Percentiles rank a stretch among this genome's conserved stretches.
phyloP scores from a whole-genome alignment of 2,113 vertebrate species.

The Pogonocichla stellata region DNA sequence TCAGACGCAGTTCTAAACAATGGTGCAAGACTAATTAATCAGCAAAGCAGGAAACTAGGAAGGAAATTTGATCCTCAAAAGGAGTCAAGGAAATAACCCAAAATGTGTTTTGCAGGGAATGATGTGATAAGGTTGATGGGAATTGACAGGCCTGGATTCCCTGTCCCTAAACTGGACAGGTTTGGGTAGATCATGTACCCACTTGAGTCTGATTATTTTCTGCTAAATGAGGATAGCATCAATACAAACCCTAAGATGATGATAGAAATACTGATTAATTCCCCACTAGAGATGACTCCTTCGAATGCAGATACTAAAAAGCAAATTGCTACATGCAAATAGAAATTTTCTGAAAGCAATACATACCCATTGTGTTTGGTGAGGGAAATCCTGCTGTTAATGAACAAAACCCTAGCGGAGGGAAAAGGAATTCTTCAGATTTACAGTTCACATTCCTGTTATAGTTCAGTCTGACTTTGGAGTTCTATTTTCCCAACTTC shows the following conservation, averaged over 20 bases:
- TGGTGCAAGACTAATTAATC: background rate
- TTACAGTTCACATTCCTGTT: background rate
- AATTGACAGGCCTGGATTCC: background rate
- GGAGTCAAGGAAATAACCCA: background rate
- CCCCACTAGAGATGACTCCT: background rate
- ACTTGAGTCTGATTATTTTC: background rate
- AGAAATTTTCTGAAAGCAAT: background rate
- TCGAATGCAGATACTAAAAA: background rate
- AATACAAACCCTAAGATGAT: background rate
- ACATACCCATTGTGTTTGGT: slow-evolving; percentile 51
- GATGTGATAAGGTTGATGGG: background rate
- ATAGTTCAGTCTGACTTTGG: background rate
- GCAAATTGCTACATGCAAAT: background rate
- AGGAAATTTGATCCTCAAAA: background rate
- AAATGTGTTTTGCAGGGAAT: background rate
- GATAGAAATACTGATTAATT: background rate
- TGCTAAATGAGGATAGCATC: background rate
- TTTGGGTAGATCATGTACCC: background rate
- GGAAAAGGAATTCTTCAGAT: background rate
- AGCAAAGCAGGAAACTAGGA: background rate
- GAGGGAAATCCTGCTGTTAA: background rate
- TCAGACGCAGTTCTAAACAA: background rate
- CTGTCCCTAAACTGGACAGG: background rate
- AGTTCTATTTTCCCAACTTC: background rate
- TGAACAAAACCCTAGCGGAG: background rate